Base-by-base conservation (phyloP, 2,797 vertebrate genomes). In the Acropternis orthonyx region DNA sequence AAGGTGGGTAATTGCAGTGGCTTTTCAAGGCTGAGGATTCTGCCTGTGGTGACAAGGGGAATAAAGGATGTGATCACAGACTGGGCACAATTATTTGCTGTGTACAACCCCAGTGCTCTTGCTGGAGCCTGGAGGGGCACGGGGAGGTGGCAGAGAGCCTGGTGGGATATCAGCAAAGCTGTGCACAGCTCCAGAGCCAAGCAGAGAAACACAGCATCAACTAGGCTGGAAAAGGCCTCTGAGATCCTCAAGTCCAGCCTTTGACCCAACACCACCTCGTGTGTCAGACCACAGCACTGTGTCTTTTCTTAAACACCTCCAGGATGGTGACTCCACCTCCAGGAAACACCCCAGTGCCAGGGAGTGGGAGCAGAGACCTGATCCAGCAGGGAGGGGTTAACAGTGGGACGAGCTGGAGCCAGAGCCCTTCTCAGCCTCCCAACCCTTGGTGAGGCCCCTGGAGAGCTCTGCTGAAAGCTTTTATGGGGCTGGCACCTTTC, bases 391-490 rank as follows among this genome's bases (percentile, higher is more conserved):
- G 18, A 69, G 32, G 67, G 46, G 77, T 65, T 85, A 82, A 43
- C 27, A 56, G 55, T 0, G 0, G 13, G 30, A 80, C 28, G 34
- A 81, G 77, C 41, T 65, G 88, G 39, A 88, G 58, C 51, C 34
- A 56, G 48, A 56, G 37, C 51, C 48, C 22, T n/a, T 19, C 39
- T 24, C 69, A 80, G 34, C 58, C 58, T 65, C 37, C 41, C 71
- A 44, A 16, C 6, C 41, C 74, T 63, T 19, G 55, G 49, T 14
- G 3, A 0, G 24, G 61, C 52, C 94, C 36, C 69, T 0, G 3
- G 77, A 85, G 88, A 94, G 80, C 85, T 84, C 83, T 30, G 52
- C 72, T 80, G 66, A 78, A 88, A 95, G 94, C 95, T 94, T 92
- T 94, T 63, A 73, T 59, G 23, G 88, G 48, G 55, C 74, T 90